Evolutionary conservation across 2,888 invertebrate species (phyloP), one percentile per base, ranked within the genome.

Genomic region (Lamellibrachia satsuma): DNA sequence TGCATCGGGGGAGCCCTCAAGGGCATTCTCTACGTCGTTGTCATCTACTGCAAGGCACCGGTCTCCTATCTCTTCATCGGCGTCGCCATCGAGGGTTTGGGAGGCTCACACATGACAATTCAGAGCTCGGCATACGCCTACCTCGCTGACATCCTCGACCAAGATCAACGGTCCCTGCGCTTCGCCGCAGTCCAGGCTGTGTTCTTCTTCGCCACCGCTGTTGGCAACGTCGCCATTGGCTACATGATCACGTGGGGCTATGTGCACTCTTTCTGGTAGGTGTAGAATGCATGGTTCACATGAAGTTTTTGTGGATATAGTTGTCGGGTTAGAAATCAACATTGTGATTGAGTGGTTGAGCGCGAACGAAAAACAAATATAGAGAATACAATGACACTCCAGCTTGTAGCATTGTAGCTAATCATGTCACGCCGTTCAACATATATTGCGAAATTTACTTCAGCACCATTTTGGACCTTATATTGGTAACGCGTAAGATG

Each of bases 81-180:
- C 75, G 75, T 22, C 75, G 75, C n/a, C 75, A 75, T 75, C 75
- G 75, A 75, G 75, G 92, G 92, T 27, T 9, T 91, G 27, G 55
- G 91, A n/a, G 92, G 92, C 22, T 92, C 92, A 8, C 92, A 92
- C 39, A 91, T 92, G 91, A 91, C 91, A 8, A 52, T 75, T 22
- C 57, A 57, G 92, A 75, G 91, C n/a, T 55, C 91, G 92, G 91
- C 92, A 11, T 92, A 91, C 75, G 91, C 91, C 91, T 92, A 92
- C 92, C 52, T 92, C 90, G 92, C 92, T 8, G 92, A 92, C 91
- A 90, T 90, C 91, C 52, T 90, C 52, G 15, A n/a, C 15, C 52
- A 52, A 22, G 52, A 90, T 15, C 90, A 90, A 15, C 51, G 91
- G 27, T 90, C 92, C 8, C 27, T 92, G 52, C 92, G 92, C 52